Conservation (phyloP, 2,797 vertebrate genomes). For the Sebastolobus alascanus region DNA sequence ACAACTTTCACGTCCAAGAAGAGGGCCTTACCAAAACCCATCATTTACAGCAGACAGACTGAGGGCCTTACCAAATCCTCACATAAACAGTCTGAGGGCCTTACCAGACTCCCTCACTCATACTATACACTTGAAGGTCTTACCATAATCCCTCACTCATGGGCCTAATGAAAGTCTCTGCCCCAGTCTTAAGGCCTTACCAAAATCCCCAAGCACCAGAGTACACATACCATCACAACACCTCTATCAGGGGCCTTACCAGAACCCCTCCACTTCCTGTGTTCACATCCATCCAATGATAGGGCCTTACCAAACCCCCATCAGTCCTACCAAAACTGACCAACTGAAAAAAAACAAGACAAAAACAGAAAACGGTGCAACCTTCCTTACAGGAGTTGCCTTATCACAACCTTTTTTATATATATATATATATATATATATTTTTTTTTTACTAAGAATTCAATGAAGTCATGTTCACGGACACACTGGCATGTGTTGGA, state of each 20-base stretch:
- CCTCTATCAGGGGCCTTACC: constrained; percentile 77
- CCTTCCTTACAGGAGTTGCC: constrained; percentile 52
- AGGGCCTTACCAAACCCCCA: constrained; percentile 83
- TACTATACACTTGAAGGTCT: constrained; percentile 31
- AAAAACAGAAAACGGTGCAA: not conserved
- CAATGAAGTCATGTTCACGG: constrained; percentile 27
- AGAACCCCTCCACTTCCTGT: constrained; percentile 60
- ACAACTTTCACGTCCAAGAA: constrained; percentile 29
- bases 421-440: too few species aligned
- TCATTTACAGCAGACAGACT: constrained; percentile 31
- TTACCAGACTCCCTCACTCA: constrained; percentile 55
- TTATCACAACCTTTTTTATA: constrained; percentile 54
- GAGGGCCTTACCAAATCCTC: constrained; percentile 71
- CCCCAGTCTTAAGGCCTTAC: constrained; percentile 57
- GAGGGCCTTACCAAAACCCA: constrained; percentile 71
- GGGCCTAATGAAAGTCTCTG: constrained; percentile 52
- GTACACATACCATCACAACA: constrained; percentile 53
- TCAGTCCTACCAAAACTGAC: constrained; percentile 58
- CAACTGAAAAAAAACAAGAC: constrained; percentile 28
- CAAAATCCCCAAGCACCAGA: constrained; percentile 58
- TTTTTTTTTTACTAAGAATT: not conserved
- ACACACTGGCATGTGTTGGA: constrained; percentile 22
- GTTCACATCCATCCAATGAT: constrained; percentile 51
- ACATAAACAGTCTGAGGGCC: constrained; percentile 36
- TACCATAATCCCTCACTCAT: constrained; percentile 39